A percentile compares a stretch with the other conserved stretches of the same genome.
phyloP scores from a whole-genome alignment of 2,797 vertebrate genomes.

The Morus bassanus region DNA sequence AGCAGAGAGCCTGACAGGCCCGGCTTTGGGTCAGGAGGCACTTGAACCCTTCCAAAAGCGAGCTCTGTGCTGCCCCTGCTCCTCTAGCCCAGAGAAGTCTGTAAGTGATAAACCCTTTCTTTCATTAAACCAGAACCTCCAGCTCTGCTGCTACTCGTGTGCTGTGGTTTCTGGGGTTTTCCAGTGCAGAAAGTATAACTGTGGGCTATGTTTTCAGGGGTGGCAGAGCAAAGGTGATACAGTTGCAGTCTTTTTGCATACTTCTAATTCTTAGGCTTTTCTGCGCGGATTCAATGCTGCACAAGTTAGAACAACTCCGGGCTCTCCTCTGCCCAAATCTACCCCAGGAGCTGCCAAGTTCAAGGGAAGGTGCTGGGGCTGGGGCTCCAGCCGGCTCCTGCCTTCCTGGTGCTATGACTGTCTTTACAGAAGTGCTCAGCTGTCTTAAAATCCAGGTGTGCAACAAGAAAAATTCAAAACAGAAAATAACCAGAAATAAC shows the following conservation, averaged over 20 bases:
- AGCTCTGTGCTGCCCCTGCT: background rate
- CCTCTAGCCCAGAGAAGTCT: background rate
- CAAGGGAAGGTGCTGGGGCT: background rate
- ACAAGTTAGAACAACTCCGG: background rate
- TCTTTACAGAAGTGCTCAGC: background rate
- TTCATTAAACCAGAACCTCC: background rate
- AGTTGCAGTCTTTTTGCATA: constrained; percentile 11
- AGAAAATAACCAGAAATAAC: background rate
- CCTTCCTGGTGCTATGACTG: background rate
- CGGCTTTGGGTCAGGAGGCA: background rate
- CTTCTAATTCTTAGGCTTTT: constrained; percentile 2
- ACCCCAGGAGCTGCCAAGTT: background rate
- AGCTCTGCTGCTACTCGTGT: background rate
- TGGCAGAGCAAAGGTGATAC: background rate
- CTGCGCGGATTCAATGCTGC: background rate
- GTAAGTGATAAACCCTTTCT: background rate
- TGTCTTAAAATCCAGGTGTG: background rate
- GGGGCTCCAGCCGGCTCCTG: background rate
- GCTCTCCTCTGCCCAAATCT: background rate
- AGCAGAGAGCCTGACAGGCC: background rate
- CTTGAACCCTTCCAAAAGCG: background rate
- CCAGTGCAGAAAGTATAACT: background rate
- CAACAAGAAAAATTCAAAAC: background rate
- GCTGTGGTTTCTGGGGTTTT: constrained; percentile 59
- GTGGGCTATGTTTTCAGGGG: constrained; percentile 20